Percentiles rank a stretch among this genome's conserved stretches.
Conservation (phyloP, 2,113 vertebrate genomes). For the Gopherus flavomarginatus region DNA sequence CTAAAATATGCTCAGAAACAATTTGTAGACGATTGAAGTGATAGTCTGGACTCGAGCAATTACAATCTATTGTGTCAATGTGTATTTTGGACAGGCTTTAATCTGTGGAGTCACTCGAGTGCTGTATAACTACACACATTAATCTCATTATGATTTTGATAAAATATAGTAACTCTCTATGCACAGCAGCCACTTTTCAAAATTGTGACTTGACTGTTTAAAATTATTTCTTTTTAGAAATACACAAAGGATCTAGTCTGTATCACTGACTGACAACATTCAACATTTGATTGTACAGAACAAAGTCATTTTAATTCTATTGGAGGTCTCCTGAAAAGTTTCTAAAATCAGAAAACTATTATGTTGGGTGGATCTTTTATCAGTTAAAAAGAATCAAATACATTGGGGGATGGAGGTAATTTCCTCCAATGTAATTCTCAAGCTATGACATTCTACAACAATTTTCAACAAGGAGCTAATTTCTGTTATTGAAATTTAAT, state of each 20-base stretch:
- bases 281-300: background rate
- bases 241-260: background rate
- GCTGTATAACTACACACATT: background rate
- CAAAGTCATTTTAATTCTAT: background rate
- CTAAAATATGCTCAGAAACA: slow-evolving; percentile 27
- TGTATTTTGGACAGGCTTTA: slow-evolving; percentile 17
- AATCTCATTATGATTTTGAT: slow-evolving; percentile 29
- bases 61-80: background rate
- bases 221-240: slow-evolving; percentile 20
- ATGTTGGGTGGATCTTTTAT: background rate
- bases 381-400: background rate
- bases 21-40: background rate
- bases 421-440: background rate
- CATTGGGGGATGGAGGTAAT: background rate
- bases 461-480: background rate
- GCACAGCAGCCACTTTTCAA: slow-evolving; percentile 17
- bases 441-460: background rate
- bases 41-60: background rate
- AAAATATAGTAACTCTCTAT: background rate
- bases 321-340: background rate
- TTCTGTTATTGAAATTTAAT: background rate
- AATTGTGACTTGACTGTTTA: background rate
- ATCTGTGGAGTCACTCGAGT: background rate
- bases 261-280: background rate
- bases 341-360: background rate